These are phyloP conservation scores for Protosalanx chinensis DNA, from an alignment of 2,797 vertebrate genomes.

Conservation along the genomic window DNA sequence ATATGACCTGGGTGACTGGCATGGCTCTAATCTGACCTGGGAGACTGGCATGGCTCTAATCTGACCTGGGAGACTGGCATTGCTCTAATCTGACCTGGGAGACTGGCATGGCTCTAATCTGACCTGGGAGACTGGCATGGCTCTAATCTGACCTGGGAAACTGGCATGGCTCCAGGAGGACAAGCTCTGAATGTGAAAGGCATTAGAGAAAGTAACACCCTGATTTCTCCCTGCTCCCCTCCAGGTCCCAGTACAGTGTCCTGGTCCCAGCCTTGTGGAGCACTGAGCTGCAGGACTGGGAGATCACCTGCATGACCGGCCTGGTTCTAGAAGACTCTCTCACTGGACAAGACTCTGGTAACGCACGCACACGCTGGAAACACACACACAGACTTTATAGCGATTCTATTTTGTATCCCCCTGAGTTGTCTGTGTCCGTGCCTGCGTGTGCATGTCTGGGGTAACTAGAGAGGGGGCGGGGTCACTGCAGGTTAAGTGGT, in stretches of 20 bases:
- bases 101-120: background rate
- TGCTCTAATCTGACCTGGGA: too few relatives aligned
- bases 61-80: too few relatives aligned
- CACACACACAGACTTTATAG: background rate
- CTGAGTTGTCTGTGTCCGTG: constrained; percentile 6
- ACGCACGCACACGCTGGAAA: background rate
- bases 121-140: background rate
- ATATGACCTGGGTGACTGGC: too few relatives aligned
- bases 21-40: too few relatives aligned
- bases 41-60: too few relatives aligned
- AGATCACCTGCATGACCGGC: constrained; percentile 72
- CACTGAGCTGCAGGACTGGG: constrained; percentile 74
- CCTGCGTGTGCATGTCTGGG: background rate
- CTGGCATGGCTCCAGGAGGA: too few relatives aligned
- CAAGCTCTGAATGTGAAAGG: background rate
- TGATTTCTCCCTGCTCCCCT: background rate
- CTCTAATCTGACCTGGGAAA: background rate
- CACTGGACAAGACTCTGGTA: constrained; percentile 53
- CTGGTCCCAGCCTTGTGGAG: constrained; percentile 70
- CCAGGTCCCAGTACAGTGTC: constrained; percentile 64
- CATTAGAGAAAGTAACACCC: background rate
- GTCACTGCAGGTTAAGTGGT: constrained; percentile 38
- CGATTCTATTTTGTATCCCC: too few relatives aligned
- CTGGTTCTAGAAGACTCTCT: constrained; percentile 65
- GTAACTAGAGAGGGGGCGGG: constrained; percentile 6